Conservation (phyloP, 1,140 invertebrate genomes). For the Wasmannia auropunctata region DNA sequence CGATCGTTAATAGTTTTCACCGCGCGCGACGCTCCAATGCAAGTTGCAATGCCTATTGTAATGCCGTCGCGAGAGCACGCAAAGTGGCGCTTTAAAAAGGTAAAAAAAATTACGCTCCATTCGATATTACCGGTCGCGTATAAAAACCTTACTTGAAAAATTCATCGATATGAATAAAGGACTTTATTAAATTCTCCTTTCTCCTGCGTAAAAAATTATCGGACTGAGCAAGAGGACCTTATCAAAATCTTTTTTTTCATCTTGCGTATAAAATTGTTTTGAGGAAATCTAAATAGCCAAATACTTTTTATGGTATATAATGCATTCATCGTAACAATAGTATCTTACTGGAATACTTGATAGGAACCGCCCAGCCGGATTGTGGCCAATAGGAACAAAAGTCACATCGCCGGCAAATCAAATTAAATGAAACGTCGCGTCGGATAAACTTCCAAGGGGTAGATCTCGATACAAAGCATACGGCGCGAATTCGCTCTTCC, state of each 20-base stretch:
- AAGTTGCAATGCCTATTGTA: not conserved
- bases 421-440: conserved; percentile 45
- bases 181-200: not conserved
- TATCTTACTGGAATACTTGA: not conserved
- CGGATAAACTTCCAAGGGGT: conserved; percentile 10
- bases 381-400: conserved; percentile 2
- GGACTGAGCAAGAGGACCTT: not conserved
- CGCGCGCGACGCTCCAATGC: conserved; percentile 28
- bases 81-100: not conserved
- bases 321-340: not conserved
- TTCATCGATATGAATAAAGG: not conserved
- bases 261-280: not conserved
- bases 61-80: not conserved
- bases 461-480: not conserved
- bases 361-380: no score
- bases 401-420: conserved; percentile 6
- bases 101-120: conserved; percentile 15
- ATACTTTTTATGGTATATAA: not conserved
- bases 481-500: not conserved
- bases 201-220: not conserved
- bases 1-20: conserved; percentile 54
- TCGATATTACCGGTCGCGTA: not conserved
- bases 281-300: not conserved
- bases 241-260: not conserved
- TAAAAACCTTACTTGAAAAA: not conserved